Base-by-base conservation (phyloP, 53 echinoderm and acorn worm species). In the Arbacia lixula region DNA sequence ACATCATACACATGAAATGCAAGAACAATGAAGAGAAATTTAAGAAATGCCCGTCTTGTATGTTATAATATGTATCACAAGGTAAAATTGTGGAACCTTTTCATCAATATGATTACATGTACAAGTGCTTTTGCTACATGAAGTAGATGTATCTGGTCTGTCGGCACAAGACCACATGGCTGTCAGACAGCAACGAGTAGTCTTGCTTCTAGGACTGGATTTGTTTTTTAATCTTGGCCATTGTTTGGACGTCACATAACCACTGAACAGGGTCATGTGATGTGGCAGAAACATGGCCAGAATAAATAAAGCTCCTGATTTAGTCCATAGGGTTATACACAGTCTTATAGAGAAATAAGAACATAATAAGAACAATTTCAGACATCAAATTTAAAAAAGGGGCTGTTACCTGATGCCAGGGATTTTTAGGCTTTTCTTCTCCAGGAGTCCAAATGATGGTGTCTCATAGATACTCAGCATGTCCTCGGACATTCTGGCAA, bases 341-440 rank as follows among this genome's bases (percentile, higher is more conserved):
- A n/a, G n/a, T n/a, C n/a, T n/a, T n/a, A n/a, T n/a, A n/a, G n/a
- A n/a, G n/a, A n/a, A n/a, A n/a, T n/a, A n/a, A n/a, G n/a, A n/a
- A n/a, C n/a, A n/a, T n/a, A n/a, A n/a, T n/a, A n/a, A n/a, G n/a
- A n/a, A n/a, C n/a, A n/a, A n/a, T n/a, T n/a, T n/a, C n/a, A n/a
- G n/a, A n/a, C n/a, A n/a, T n/a, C n/a, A n/a, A n/a, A n/a, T n/a
- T n/a, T n/a, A n/a, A n/a, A n/a, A n/a, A n/a, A n/a, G n/a, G n/a
- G n/a, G n/a, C 12, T 66, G 86, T 72, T 85, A 98, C 99, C 86
- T 92, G 68, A 94, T 98, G 4, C 76, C 94, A 25, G 76, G 60
- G 39, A 94, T 90, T 80, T 94, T 98, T 39, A 98, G 77, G 86
- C 99, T 98, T 62, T 98, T 98, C 83, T 98, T 98, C 4, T 98